Evolutionary conservation across 2,888 invertebrate genomes (phyloP).

Genomic region (Ornithoptera priamus): DNA sequence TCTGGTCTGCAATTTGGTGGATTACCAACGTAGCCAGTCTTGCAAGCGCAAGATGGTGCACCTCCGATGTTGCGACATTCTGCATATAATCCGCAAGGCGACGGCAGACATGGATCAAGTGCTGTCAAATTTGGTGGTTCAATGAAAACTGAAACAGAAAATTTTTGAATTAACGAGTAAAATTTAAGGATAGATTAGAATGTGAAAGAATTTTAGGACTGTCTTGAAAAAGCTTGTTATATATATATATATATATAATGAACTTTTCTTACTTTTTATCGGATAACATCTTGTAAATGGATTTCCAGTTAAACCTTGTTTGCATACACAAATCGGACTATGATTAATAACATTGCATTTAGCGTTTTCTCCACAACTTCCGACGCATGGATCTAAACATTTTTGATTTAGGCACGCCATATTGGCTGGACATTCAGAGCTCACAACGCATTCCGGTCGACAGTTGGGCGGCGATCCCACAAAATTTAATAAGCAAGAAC

Average conservation of each 20-base stretch:
- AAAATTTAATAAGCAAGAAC: conserved; percentile 83
- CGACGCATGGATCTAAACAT: conserved; percentile 84
- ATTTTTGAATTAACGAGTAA: background rate
- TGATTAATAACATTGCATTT: conserved; percentile 83
- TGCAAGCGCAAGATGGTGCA: conserved; percentile 81
- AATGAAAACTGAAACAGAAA: conserved; percentile 50
- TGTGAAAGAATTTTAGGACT: too few species aligned
- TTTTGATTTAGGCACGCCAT: conserved; percentile 85
- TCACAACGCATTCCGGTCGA: conserved; percentile 85
- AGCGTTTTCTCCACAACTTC: conserved; percentile 81
- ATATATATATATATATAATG: background rate
- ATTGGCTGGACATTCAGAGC: conserved; percentile 83
- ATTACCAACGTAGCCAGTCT: conserved; percentile 80
- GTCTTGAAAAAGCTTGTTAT: background rate
- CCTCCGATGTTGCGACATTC: conserved; percentile 80
- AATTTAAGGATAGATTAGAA: background rate
- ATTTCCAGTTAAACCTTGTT: conserved; percentile 85
- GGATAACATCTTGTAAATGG: conserved; percentile 87
- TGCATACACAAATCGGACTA: conserved; percentile 88
- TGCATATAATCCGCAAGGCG: conserved; percentile 84
- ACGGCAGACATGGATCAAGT: conserved; percentile 82
- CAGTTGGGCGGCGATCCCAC: conserved; percentile 86
- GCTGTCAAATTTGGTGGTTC: conserved; percentile 47
- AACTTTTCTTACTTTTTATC: conserved; percentile 63
- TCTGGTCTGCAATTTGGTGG: conserved; percentile 85